Evolutionary conservation across 2,888 invertebrate species (phyloP), one percentile per base, ranked within the genome.

Genomic region (Drosophila algonquin): DNA sequence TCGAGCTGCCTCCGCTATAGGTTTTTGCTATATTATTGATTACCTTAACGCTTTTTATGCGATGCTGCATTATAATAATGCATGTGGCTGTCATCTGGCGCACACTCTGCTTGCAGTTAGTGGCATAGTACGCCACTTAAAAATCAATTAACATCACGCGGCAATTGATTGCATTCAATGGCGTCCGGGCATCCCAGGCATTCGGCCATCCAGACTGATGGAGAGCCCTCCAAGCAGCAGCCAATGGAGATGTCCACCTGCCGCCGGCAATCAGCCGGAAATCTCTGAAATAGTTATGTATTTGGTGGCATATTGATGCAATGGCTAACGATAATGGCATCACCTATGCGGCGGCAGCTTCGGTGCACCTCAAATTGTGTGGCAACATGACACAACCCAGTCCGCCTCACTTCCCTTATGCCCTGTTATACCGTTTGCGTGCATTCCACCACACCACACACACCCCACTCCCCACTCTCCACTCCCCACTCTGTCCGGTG

Each of bases 141-240:
- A 81, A 85, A 79, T 77, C 82, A 85, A 82, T 87, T 81, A 87
- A 80, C 69, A 59, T 40, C 40, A 40, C 40, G 54, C 56, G 65
- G 63, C 58, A 69, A 73, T 73, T 65, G 55, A 51, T 56, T 75
- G 40, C 40, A 40, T 14, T n/a, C 14, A 14, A 51, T 56, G 72
- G 40, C 40, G 14, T 14, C 40, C 14, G 14, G 40, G 14, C 6
- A n/a, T 63, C 48, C 48, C 61, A 56, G 54, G 32, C 47, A 47
- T 54, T 51, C 60, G 59, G 56, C 51, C 69, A 57, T 72, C 46
- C 63, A 56, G 52, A 63, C 83, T 63, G 63, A 69, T 76, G 76
- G 44, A 74, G 69, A 21, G 63, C 54, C 46, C 54, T 65, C 44
- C 18, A 55, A 12, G 21, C 32, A 30, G 10, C 21, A 21, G 21